Percentiles rank a stretch among this genome's conserved stretches.
These are phyloP conservation scores for Pelusios castaneus DNA, from an alignment of 2,113 vertebrate species.

Conservation along the genomic window DNA sequence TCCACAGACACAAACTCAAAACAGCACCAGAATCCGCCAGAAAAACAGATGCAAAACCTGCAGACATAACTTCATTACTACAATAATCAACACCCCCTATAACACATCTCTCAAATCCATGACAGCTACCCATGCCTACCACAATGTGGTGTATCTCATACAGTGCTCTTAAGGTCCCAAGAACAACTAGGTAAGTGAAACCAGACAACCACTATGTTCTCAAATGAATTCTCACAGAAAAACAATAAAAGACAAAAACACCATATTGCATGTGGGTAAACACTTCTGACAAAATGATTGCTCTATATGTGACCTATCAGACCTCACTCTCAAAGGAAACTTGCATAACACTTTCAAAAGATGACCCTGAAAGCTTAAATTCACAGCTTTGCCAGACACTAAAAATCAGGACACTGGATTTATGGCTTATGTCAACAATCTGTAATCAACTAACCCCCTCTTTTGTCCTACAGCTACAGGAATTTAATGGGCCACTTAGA, in stretches of 20 bases:
- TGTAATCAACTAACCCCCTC: too few relatives aligned
- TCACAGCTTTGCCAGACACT: neutral
- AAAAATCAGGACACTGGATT: neutral
- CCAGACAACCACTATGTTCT: too few relatives aligned
- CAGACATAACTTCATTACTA: neutral
- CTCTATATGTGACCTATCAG: neutral
- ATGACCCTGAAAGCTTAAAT: neutral
- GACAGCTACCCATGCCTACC: neutral
- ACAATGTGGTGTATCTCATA: neutral
- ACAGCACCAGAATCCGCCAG: too few relatives aligned
- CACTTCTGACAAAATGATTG: neutral
- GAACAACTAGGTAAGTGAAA: too few relatives aligned
- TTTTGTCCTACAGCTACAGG: too few relatives aligned
- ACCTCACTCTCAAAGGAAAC: neutral
- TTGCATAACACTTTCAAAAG: neutral
- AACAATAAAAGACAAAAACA: neutral
- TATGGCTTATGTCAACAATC: neutral
- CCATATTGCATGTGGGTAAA: neutral
- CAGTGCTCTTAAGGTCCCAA: too few relatives aligned
- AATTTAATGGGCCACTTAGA: too few relatives aligned
- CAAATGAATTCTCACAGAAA: neutral
- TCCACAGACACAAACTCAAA: too few relatives aligned
- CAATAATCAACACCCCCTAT: neutral
- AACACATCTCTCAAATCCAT: neutral
- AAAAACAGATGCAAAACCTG: too few relatives aligned